phyloP scores from a whole-genome alignment of 2,797 vertebrate genomes.

The Coregonus suidteri region DNA sequence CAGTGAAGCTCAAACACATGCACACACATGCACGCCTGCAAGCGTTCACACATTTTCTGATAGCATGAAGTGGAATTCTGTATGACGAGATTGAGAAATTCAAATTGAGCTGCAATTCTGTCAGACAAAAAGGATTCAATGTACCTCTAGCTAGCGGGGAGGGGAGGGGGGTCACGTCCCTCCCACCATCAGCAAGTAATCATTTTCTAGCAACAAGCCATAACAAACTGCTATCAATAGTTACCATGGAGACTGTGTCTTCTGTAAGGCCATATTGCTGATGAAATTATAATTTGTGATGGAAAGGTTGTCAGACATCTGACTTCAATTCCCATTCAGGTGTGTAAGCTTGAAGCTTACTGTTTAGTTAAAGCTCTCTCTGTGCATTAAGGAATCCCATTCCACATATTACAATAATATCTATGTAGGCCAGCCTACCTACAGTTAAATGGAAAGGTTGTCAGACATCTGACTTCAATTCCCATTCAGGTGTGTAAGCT shows the following conservation, averaged over 20 bases:
- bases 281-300: slow-evolving; percentile 25
- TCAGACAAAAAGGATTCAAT: too few species aligned
- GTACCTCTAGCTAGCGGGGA: too few species aligned
- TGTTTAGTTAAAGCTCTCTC: neutral
- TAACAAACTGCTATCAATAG: slow-evolving; percentile 11
- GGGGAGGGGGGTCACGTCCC: neutral
- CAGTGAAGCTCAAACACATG: neutral
- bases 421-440: neutral
- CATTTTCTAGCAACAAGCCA: slow-evolving; percentile 15
- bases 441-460: neutral
- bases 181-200: slow-evolving; percentile 6
- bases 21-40: neutral
- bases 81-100: too few species aligned
- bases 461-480: neutral
- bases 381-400: neutral
- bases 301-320: neutral
- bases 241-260: slow-evolving; percentile 29
- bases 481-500: slow-evolving; percentile 1
- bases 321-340: neutral
- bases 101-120: too few species aligned
- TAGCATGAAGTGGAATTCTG: too few species aligned
- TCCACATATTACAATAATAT: neutral
- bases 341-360: neutral
- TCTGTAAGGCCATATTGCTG: slow-evolving; percentile 15
- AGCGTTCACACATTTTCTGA: neutral